phyloP scores from a whole-genome alignment of 2,113 vertebrate genomes.

The Gambusia affinis region DNA sequence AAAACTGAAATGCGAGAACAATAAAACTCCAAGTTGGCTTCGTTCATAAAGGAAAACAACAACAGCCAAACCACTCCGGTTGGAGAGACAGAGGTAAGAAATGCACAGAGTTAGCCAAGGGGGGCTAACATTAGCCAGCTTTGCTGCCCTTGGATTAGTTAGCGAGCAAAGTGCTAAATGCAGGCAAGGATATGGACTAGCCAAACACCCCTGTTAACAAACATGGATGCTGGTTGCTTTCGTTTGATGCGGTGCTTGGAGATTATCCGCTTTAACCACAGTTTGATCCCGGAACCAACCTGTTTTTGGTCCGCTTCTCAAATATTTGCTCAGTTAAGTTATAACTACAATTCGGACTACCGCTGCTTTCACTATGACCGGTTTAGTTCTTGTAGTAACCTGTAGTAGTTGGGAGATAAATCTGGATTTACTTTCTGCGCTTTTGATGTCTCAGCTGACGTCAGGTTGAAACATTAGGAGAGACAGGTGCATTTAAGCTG shows the following conservation, averaged over 20 bases:
- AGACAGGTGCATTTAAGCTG: conserved; percentile 12
- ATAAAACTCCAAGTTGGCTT: conserved; percentile 13
- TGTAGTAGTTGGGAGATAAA: conserved; percentile 17
- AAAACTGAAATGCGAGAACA: conserved; percentile 43
- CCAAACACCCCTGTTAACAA: conserved; percentile 31
- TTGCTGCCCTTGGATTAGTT: conserved; percentile 69
- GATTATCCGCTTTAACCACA: conserved; percentile 68
- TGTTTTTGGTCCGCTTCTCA: not conserved
- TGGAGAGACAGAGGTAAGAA: conserved; percentile 43
- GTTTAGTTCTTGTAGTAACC: not conserved
- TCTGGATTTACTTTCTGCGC: conserved; percentile 36
- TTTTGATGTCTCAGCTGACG: not conserved
- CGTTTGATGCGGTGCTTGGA: conserved; percentile 50
- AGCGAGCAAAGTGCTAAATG: conserved; percentile 48
- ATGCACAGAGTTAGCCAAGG: not conserved
- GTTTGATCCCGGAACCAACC: conserved; percentile 29
- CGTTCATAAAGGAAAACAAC: not conserved
- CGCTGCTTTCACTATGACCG: not conserved
- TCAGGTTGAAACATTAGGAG: not conserved
- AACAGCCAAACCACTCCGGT: not conserved
- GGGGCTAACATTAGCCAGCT: conserved; percentile 21
- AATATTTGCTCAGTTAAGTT: not conserved
- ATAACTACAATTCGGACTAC: too few relatives aligned
- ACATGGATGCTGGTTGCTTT: conserved; percentile 63
- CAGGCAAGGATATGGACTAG: conserved; percentile 12